Evolutionary conservation across 1,140 invertebrate genomes (phyloP), one percentile per base, ranked within the genome.

Genomic region (Neuroterus valhalla): DNA sequence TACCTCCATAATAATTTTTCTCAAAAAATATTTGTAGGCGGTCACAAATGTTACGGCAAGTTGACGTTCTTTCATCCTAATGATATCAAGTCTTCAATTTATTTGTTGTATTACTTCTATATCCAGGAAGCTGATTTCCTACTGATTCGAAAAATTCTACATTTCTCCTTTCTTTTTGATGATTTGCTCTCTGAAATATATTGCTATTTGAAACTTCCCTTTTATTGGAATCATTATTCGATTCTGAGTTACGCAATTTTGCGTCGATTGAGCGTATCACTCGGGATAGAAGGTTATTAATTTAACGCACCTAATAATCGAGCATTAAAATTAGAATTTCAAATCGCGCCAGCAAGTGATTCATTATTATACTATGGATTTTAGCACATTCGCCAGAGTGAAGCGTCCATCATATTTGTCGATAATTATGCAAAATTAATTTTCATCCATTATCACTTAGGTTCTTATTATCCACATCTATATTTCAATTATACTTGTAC

Each of bases 291-390:
- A 62, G 55, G 55, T 62, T 62, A 62, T 62, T 62, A 62, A 62
- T 62, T 62, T 62, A 62, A 62, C 55, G 55, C 55, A 62, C 55
- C 31, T 62, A 62, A 62, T 62, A 62, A 62, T 62, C 55, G 26
- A 62, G 55, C 55, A 62, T 26, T 26, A 12, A 62, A 62, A 62
- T 62, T 62, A 62, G 55, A 62, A 62, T 31, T 62, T 62, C 55
- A 62, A 62, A 62, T 62, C 26, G 31, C 15, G 21, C 31, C 15
- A 23, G 55, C 26, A 62, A 62, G 6, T 26, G 55, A 62, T 14
- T 31, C 55, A 31, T 62, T 62, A 62, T 62, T 62, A 31, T 31
- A 23, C 26, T 15, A 62, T 62, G 31, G 55, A 62, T 26, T 62
- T 62, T 62, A 62, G 23, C 6, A 15, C n/a, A 62, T 26, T 62